A percentile compares a stretch with the other conserved stretches of the same genome.
Conservation (phyloP, 1,140 invertebrate genomes). For the Antheraea mylitta region DNA sequence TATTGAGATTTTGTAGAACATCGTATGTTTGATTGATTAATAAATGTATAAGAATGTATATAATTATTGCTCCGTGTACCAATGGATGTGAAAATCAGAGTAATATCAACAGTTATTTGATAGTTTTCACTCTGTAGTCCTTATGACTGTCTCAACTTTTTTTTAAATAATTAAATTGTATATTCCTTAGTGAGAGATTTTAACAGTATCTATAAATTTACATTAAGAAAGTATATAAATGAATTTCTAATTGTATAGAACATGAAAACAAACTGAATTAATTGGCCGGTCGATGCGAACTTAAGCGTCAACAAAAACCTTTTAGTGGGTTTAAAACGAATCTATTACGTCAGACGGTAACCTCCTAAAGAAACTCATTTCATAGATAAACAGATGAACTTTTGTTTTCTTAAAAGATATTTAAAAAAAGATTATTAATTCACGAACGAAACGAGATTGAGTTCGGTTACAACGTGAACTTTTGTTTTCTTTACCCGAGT, state of each 20-base stretch:
- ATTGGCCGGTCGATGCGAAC: background rate
- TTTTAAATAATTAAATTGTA: too few relatives aligned
- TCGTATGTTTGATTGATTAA: too few relatives aligned
- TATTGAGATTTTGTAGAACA: too few relatives aligned
- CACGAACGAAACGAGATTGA: background rate
- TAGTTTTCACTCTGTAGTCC: too few relatives aligned
- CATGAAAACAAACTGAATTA: background rate
- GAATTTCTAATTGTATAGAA: background rate
- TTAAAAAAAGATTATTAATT: slow-evolving; percentile 7
- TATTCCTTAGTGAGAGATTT: too few relatives aligned
- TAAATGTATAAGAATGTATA: too few relatives aligned
- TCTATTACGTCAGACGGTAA: background rate
- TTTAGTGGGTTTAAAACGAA: background rate
- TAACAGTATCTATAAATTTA: too few relatives aligned
- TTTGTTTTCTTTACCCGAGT: background rate
- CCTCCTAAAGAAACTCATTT: slow-evolving; percentile 1
- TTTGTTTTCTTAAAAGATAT: slow-evolving; percentile 8
- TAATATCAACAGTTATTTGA: too few relatives aligned
- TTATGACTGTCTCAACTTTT: too few relatives aligned
- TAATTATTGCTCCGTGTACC: too few relatives aligned
- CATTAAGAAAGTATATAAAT: background rate
- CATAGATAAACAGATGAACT: slow-evolving; percentile 1
- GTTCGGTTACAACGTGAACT: background rate
- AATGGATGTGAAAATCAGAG: too few relatives aligned
- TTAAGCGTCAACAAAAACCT: background rate